A percentile compares a stretch with the other conserved stretches of the same genome.
Conservation (phyloP, 2,113 vertebrate genomes). For the Atrichornis clamosus region DNA sequence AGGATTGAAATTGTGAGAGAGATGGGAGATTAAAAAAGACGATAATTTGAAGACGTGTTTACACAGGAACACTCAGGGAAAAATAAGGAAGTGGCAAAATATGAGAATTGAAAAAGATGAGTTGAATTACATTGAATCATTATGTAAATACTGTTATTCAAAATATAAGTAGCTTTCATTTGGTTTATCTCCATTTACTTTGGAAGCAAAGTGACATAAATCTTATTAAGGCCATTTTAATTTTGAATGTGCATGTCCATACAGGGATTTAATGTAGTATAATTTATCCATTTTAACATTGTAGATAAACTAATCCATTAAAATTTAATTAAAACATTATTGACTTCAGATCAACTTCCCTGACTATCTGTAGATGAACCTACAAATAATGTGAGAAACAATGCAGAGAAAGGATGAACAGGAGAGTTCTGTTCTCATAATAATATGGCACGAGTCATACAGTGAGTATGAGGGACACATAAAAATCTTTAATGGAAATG, state of each 20-base stretch:
- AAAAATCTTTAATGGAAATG: conserved; percentile 1
- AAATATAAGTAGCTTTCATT: conserved; percentile 8
- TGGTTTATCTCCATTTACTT: conserved; percentile 6
- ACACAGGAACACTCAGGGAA: background rate
- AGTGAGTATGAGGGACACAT: background rate
- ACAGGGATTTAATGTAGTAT: background rate
- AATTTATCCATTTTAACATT: conserved; percentile 11
- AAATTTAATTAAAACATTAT: background rate
- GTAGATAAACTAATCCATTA: background rate
- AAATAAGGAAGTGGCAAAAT: background rate
- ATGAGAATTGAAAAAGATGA: background rate
- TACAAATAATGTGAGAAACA: background rate
- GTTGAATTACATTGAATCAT: background rate
- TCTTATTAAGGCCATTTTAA: conserved; percentile 12
- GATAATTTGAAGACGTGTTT: background rate
- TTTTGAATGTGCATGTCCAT: background rate
- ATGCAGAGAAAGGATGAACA: background rate
- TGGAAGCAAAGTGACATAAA: conserved; percentile 6
- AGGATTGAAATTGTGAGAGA: background rate
- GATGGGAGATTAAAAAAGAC: background rate
- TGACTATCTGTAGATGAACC: background rate
- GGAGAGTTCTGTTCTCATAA: background rate
- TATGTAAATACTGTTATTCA: conserved; percentile 4
- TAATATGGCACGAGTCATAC: background rate
- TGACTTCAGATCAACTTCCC: conserved; percentile 1